Evolutionary conservation across 2,888 invertebrate genomes (phyloP).

Genomic region (Ochlodes sylvanus): DNA sequence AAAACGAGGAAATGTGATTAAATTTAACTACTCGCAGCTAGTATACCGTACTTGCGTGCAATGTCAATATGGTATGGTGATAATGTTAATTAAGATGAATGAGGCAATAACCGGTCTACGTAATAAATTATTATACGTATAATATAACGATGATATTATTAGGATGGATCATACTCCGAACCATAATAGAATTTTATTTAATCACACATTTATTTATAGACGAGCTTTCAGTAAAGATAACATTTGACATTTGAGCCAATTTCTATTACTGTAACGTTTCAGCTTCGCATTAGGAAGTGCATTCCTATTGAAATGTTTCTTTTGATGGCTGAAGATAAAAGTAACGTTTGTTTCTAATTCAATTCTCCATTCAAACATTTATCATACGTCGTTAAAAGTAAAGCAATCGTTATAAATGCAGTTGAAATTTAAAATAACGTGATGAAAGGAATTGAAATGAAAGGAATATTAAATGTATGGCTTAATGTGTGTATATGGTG

Average conservation of each 20-base stretch:
- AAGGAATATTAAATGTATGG: no score
- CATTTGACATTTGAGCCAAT: slow-evolving; percentile 31
- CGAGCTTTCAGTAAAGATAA: slow-evolving; percentile 11
- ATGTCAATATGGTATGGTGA: slow-evolving; percentile 7
- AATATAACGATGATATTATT: slow-evolving; percentile 1
- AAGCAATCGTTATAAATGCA: neutral
- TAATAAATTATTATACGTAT: slow-evolving; percentile 10
- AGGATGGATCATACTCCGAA: no score
- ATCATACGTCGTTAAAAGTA: slow-evolving; percentile 1
- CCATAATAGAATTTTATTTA: no score
- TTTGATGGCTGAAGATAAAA: slow-evolving; percentile 34
- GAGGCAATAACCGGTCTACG: slow-evolving; percentile 1
- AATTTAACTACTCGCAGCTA: neutral
- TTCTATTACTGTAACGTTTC: slow-evolving; percentile 21
- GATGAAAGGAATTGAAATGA: no score
- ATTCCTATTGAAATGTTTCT: slow-evolving; percentile 19
- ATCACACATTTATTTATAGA: neutral
- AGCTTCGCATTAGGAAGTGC: slow-evolving; percentile 31
- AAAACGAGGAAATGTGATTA: neutral
- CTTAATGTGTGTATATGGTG: no score
- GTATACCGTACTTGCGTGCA: neutral
- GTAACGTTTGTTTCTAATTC: neutral
- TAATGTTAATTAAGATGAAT: slow-evolving; percentile 28
- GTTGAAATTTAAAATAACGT: no score
- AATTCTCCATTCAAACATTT: neutral